Evolutionary conservation across 30 jellyfish, hydroid and myxozoan genomes (phyloP), one percentile per base, ranked within the genome.

Genomic region (Aurelia aurita complex sp. Pacific): DNA sequence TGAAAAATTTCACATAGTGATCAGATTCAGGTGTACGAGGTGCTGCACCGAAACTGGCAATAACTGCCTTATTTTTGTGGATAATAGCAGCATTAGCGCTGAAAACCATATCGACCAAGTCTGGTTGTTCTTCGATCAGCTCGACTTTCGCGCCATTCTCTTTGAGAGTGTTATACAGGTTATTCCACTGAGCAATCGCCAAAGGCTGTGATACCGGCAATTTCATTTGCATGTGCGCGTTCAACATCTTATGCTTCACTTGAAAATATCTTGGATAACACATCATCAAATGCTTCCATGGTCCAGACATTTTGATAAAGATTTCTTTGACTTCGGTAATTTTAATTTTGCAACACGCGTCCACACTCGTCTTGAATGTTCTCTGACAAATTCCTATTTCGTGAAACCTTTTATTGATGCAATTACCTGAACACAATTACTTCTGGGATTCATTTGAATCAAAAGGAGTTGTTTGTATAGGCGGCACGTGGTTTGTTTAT

Each of bases 61-160:
- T 74, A 13, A 84, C 93, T 1, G 93, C 87, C 66, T 73, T 73
- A 52, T 84, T 84, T 55, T 50, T 51, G 80, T 35, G 52, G 17
- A 84, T 84, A 19, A 84, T 84, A 14, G 93, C 93, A 43, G 93
- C 88, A 65, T 84, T 84, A 2, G 93, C 93, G 10, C 87, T 67
- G 83, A 84, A 84, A 2, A 84, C 93, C 93, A 84, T 84, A 69
- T 84, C 93, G 32, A 84, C 87, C 19, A 84, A 23, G 34, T 64
- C 93, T 2, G 93, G 93, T 34, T 73, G 87, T 46, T 73, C 93
- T 84, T 84, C 87, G 33, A 84, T 67, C 51, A 63, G 60, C 19
- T 84, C 93, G 63, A 84, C 57, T 54, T 73, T 73, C 50, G 73
- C 93, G 4, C 93, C 93, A 19, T 60, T 51, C 5, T 84, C 72